Evolutionary conservation across 2,888 invertebrate genomes (phyloP).

Genomic region (Melitaea athalia): DNA sequence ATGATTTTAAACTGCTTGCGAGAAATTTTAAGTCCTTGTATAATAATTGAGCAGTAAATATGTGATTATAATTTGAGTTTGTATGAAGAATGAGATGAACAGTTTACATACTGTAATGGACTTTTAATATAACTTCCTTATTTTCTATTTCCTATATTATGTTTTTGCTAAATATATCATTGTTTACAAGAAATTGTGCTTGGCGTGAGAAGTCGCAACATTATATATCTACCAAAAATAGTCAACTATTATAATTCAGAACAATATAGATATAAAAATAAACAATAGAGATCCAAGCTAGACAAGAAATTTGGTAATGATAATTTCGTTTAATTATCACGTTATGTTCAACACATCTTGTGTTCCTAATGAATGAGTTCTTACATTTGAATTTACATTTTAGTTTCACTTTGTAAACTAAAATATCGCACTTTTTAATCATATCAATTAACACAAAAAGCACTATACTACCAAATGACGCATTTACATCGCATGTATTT

Average conservation of each 20-base stretch:
- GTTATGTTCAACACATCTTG: not conserved
- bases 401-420: not conserved
- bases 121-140: not conserved
- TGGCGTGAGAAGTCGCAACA: not conserved
- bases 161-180: not conserved
- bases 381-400: not conserved
- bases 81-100: not conserved
- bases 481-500: no score
- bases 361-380: not conserved
- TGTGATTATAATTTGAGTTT: not conserved
- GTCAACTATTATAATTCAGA: not conserved
- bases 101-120: not conserved
- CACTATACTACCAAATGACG: not conserved
- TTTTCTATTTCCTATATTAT: not conserved
- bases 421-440: not conserved
- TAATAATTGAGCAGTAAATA: not conserved
- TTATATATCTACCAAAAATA: not conserved
- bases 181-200: not conserved
- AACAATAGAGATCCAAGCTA: not conserved
- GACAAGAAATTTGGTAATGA: not conserved
- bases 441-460: not conserved
- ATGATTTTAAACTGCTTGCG: slow-evolving; percentile 17
- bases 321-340: not conserved
- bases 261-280: not conserved
- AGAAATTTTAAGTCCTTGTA: slow-evolving; percentile 3